Percentiles rank a stretch among this genome's conserved stretches.
These are phyloP conservation scores for Mirounga angustirostris DNA, from an alignment of 2,113 vertebrate species.

Conservation along the genomic window DNA sequence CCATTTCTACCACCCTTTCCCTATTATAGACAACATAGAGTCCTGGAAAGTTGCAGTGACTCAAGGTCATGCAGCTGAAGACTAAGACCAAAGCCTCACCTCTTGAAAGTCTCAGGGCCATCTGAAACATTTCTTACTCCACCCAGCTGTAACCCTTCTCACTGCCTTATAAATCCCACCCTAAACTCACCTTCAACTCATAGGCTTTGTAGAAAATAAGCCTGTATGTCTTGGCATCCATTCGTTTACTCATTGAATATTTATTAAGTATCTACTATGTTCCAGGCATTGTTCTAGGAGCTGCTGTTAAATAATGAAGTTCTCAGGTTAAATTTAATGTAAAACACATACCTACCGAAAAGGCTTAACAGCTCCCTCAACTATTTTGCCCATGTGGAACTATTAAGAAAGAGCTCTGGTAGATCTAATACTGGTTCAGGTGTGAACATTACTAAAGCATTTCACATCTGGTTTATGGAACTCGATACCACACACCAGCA, in stretches of 20 bases:
- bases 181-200: not conserved
- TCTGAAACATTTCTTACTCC: not conserved
- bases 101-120: not conserved
- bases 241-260: not conserved
- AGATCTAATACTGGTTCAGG: not conserved
- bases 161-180: not conserved
- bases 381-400: not conserved
- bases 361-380: not conserved
- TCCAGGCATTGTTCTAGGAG: not conserved
- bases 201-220: not conserved
- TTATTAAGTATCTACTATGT: not conserved
- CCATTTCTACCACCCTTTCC: not conserved
- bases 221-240: not conserved
- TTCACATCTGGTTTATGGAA: constrained; percentile 28
- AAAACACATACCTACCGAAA: not conserved
- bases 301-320: not conserved
- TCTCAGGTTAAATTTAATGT: not conserved
- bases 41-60: not conserved
- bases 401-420: not conserved
- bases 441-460: not conserved
- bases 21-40: not conserved
- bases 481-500: not conserved
- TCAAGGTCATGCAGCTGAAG: not conserved
- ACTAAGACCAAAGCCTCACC: not conserved
- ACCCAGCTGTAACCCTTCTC: not conserved